Conservation (phyloP, 2,888 invertebrate species). For the Leptopilina myrica region DNA sequence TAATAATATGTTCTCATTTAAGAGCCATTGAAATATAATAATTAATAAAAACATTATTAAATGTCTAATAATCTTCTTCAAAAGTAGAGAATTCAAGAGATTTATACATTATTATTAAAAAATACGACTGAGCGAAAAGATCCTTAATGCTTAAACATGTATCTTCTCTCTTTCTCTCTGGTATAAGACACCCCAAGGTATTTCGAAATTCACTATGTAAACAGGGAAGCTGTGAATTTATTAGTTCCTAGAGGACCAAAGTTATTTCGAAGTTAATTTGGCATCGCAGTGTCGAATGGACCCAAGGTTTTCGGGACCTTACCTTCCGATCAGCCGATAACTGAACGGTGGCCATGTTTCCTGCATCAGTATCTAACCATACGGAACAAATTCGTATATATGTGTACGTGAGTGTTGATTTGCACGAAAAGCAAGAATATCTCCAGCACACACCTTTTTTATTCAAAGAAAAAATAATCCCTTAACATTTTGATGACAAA, state of each 20-base stretch:
- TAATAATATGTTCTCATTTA: too few relatives aligned
- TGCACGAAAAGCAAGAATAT: constrained; percentile 38
- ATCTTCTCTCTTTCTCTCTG: background rate
- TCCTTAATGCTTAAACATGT: constrained; percentile 17
- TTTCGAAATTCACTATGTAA: constrained; percentile 11
- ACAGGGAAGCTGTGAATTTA: constrained; percentile 48
- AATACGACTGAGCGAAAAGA: background rate
- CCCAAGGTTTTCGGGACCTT: constrained; percentile 55
- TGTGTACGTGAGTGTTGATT: constrained; percentile 5
- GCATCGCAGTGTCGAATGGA: constrained; percentile 64
- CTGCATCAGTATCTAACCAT: constrained; percentile 62
- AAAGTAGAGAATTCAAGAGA: background rate
- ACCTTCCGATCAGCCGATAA: constrained; percentile 68
- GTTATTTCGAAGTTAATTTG: constrained; percentile 69
- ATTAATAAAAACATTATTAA: too few relatives aligned
- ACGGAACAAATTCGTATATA: constrained; percentile 24
- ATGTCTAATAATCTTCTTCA: too few relatives aligned
- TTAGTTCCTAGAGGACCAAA: constrained; percentile 49
- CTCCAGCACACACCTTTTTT: constrained; percentile 29
- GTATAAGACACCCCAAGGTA: constrained; percentile 20
- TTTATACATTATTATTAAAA: background rate
- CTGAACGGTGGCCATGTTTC: constrained; percentile 69
- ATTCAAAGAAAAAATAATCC: constrained; percentile 32
- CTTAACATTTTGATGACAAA: background rate
- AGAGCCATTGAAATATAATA: too few relatives aligned